Conservation (phyloP, 2,113 vertebrate species). For the Nipponia nippon region DNA sequence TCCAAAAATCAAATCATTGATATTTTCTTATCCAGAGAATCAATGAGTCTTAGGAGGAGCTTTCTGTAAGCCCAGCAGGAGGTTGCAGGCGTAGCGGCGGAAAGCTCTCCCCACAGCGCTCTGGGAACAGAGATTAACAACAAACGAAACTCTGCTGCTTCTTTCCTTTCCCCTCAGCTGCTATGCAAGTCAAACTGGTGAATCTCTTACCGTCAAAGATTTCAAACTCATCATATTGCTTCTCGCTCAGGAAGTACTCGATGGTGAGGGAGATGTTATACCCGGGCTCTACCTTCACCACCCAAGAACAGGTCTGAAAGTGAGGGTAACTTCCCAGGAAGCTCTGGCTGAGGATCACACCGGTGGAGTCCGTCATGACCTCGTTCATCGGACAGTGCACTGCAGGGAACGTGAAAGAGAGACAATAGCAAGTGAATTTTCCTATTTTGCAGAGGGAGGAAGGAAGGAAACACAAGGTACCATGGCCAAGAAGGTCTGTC, state of each 20-base stretch:
- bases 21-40: not conserved
- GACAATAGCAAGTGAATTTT: fast-evolving
- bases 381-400: slow-evolving; percentile 94
- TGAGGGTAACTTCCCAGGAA: slow-evolving; percentile 89
- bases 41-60: not conserved
- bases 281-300: slow-evolving; percentile 87
- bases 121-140: not conserved
- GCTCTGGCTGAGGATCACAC: slow-evolving; percentile 94
- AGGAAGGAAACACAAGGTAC: not conserved
- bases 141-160: not conserved
- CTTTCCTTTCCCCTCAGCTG: not conserved
- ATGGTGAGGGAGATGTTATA: slow-evolving; percentile 93
- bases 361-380: slow-evolving; percentile 87
- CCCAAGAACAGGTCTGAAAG: slow-evolving; percentile 97
- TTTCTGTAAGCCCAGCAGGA: not conserved
- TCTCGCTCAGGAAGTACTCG: slow-evolving; percentile 95
- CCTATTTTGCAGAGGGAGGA: not conserved
- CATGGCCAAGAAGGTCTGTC: not conserved
- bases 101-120: not conserved
- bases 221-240: slow-evolving; percentile 94
- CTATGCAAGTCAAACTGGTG: fast-evolving
- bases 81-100: not conserved
- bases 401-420: slow-evolving; percentile 35
- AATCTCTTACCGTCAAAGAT: slow-evolving; percentile 89
- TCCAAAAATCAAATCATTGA: not conserved